Evolutionary conservation across 2,888 invertebrate species (phyloP), one percentile per base, ranked within the genome.

Genomic region (Galeopsomyia nigrocyanea): DNA sequence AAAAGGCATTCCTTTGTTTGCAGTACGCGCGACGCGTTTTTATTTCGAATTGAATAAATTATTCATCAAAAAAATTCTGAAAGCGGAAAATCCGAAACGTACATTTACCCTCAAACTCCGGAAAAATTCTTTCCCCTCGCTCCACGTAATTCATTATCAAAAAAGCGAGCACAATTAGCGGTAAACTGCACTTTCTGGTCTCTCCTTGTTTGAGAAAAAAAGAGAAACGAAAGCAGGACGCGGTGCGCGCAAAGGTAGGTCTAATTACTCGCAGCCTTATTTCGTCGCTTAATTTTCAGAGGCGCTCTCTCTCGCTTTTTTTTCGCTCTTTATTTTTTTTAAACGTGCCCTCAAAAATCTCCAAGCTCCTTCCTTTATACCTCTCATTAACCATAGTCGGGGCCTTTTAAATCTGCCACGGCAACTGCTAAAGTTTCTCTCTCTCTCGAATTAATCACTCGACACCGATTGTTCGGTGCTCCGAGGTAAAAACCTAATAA

Each of bases 131-230:
- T 39, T 39, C 13, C 7, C 13, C 13, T 3, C 39, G 1, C 7
- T 10, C 39, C 39, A 1, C 39, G 39, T 7, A 13, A 39, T 39
- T 39, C 39, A 10, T 39, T 9, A 39, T 39, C 2, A 39, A 39
- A 39, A 39, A 39, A 13, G 10, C 5, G 10, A 39, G 13, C 39
- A 39, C 39, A 39, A 39, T 39, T 39, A 10, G 10, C 7, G 39
- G 39, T 56, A 47, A 65, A 55, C 56, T 65, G 26, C 39, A 31
- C 56, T 65, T 22, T 49, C 57, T 66, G 39, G 39, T 10, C 39
- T 83, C 39, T 83, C 80, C 82, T 83, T 84, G 83, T 84, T 84
- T 84, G 82, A 83, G 84, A 82, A 84, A 81, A 82, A 82, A 84
- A 84, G 83, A 82, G 83, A 85, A 82, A 84, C 82, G 82, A 82